phyloP scores from a whole-genome alignment of 2,113 vertebrate genomes.

The Seriola aureovittata region DNA sequence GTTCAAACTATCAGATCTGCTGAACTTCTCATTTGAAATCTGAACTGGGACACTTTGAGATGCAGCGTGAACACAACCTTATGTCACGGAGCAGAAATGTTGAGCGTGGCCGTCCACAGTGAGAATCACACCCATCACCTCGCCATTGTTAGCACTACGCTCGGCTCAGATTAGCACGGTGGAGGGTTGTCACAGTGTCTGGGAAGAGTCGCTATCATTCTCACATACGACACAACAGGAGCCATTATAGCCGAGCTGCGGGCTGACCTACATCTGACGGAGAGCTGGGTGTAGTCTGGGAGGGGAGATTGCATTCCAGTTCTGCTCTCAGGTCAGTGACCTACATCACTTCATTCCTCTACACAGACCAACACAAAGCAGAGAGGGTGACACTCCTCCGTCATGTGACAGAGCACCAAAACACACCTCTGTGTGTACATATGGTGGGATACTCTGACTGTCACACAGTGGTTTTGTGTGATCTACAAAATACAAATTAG shows the following conservation, averaged over 20 bases:
- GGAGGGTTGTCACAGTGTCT: neutral
- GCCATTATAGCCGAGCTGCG: neutral
- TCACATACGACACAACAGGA: slow-evolving; percentile 40
- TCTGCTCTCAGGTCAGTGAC: slow-evolving; percentile 54
- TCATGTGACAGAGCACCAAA: neutral
- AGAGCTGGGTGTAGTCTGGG: slow-evolving; percentile 23
- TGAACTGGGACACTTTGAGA: neutral
- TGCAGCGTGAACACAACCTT: neutral
- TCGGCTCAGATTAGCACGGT: neutral
- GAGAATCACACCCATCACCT: neutral
- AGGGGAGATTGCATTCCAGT: slow-evolving; percentile 37
- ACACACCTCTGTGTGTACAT: neutral
- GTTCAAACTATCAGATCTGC: neutral
- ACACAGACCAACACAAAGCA: neutral
- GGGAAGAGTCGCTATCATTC: neutral
- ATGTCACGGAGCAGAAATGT: neutral
- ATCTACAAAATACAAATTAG: too few relatives aligned
- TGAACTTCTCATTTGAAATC: neutral
- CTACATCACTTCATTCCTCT: slow-evolving; percentile 49
- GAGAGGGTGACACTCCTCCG: neutral
- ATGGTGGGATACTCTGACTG: too few relatives aligned
- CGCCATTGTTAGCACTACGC: neutral
- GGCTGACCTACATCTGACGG: slow-evolving; percentile 65
- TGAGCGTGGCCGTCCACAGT: neutral
- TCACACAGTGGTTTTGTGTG: too few relatives aligned